Conservation (phyloP, 2,113 vertebrate species). For the Carassius gibelio region DNA sequence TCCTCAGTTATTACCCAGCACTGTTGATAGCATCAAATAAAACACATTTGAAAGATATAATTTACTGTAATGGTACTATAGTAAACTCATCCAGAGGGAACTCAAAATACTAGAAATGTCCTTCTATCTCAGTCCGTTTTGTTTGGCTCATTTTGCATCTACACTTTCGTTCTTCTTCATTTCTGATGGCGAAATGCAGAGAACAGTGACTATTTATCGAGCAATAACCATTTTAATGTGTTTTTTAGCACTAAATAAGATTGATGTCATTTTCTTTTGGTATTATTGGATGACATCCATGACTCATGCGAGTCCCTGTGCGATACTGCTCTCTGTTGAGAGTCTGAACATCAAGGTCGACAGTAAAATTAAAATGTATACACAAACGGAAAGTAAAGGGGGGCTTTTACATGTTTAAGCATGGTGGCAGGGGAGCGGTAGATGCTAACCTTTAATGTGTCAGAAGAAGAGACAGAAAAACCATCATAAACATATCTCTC, state of each 20-base stretch:
- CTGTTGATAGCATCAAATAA: not conserved
- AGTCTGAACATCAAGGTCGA: slow-evolving; percentile 17
- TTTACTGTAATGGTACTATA: not conserved
- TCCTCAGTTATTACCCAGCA: not conserved
- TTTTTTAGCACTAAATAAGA: not conserved
- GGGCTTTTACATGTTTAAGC: slow-evolving; percentile 76
- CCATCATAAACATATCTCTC: not conserved
- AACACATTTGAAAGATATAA: not conserved
- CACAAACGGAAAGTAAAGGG: slow-evolving; percentile 71
- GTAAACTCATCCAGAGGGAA: not conserved
- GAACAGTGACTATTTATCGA: not conserved
- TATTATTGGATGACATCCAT: not conserved
- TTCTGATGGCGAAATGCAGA: not conserved
- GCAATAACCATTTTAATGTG: not conserved
- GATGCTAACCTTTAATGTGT: slow-evolving; percentile 65
- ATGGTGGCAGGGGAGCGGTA: slow-evolving; percentile 50
- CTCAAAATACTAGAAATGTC: not conserved
- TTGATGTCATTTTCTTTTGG: not conserved
- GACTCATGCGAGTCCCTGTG: not conserved
- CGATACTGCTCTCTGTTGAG: not conserved
- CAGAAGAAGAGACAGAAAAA: slow-evolving; percentile 31
- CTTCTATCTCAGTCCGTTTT: not conserved
- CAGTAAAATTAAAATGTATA: slow-evolving; percentile 64
- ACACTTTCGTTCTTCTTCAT: not conserved
- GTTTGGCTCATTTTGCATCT: slow-evolving; percentile 1